Evolutionary conservation across 2,797 vertebrate genomes (phyloP).

Genomic region (Pseudochromis fuscus): DNA sequence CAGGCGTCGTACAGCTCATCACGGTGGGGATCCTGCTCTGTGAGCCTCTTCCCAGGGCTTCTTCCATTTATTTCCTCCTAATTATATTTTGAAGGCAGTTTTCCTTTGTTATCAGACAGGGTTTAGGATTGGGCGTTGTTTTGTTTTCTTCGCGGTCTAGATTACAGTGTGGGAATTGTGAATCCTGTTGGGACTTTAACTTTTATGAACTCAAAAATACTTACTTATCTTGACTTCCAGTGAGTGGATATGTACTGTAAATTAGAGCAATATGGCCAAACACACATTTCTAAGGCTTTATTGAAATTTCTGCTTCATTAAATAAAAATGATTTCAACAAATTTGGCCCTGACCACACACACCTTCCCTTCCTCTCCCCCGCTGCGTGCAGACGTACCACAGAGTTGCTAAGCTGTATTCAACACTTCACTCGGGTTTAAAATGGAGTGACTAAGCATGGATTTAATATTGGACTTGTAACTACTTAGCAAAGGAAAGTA

Average conservation of each 20-base stretch:
- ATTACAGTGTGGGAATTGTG: conserved; percentile 5
- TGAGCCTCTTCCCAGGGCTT: conserved; percentile 15
- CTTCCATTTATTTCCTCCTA: conserved; percentile 33
- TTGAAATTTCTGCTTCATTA: not conserved
- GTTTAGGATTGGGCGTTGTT: not conserved
- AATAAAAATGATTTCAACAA: not conserved
- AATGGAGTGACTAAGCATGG: conserved; percentile 72
- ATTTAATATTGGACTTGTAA: conserved; percentile 67
- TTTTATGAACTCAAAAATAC: conserved; percentile 7
- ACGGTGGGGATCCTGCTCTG: conserved; percentile 28
- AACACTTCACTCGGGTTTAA: conserved; percentile 59
- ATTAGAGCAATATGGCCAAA: conserved; percentile 8
- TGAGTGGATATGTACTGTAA: conserved; percentile 11
- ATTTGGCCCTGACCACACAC: conserved; percentile 11
- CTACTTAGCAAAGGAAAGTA: conserved; percentile 67
- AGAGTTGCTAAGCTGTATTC: conserved; percentile 42
- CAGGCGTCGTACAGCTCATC: conserved; percentile 10
- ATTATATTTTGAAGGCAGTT: conserved; percentile 43
- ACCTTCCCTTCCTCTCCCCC: not conserved
- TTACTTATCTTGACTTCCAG: not conserved
- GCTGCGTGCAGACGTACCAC: conserved; percentile 4
- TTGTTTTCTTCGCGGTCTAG: conserved; percentile 11
- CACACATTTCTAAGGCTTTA: conserved; percentile 17
- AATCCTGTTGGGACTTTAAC: not conserved
- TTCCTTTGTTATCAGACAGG: conserved; percentile 30